These are phyloP conservation scores for Linepithema humile DNA, from an alignment of 1,140 invertebrate genomes.

Conservation along the genomic window DNA sequence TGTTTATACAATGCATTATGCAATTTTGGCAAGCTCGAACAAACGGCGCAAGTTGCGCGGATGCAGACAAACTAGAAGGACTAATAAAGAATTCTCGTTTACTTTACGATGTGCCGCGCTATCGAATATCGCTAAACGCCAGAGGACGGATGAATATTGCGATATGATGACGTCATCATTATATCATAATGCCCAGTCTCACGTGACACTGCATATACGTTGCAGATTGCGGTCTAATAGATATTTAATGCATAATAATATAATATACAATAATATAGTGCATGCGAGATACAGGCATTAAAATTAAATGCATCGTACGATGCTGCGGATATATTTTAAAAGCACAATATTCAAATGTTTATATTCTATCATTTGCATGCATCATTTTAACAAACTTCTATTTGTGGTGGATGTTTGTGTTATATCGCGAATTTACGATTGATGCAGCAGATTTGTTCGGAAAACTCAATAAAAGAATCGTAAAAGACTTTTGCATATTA, in stretches of 20 bases:
- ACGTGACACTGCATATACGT: neutral
- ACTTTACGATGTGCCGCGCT: neutral
- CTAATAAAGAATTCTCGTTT: slow-evolving; percentile 33
- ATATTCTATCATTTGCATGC: neutral
- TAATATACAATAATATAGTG: neutral
- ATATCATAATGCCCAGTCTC: slow-evolving; percentile 8
- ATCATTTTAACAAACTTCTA: neutral
- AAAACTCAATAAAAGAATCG: neutral
- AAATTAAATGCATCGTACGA: neutral
- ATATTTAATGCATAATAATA: slow-evolving; percentile 35
- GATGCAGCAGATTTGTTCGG: neutral
- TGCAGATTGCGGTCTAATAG: slow-evolving; percentile 15
- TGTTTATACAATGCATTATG: neutral
- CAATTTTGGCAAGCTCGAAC: neutral
- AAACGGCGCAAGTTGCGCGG: neutral
- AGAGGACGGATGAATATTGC: slow-evolving; percentile 36
- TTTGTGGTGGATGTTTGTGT: neutral
- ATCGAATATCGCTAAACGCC: slow-evolving; percentile 43
- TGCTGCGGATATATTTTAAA: neutral
- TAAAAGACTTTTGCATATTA: neutral
- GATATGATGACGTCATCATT: slow-evolving; percentile 50
- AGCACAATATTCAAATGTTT: neutral
- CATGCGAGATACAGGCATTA: neutral
- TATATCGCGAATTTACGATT: neutral
- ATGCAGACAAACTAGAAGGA: neutral